These are phyloP conservation scores for Linhomoeus sp. DNA, from an alignment of 2,888 invertebrate species.

Conservation along the genomic window DNA sequence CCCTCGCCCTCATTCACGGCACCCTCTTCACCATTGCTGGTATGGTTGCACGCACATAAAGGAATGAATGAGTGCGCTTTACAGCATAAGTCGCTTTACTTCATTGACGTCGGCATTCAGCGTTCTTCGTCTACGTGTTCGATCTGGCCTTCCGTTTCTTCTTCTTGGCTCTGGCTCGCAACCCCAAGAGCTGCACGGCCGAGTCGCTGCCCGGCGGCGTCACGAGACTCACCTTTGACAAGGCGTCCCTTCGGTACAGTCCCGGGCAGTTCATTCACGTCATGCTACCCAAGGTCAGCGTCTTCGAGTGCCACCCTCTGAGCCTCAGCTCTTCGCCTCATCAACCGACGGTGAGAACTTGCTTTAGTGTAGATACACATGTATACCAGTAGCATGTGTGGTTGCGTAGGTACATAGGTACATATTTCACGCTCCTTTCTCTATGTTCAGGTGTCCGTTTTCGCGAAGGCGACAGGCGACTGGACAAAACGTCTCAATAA, in stretches of 20 bases:
- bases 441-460: slow-evolving; percentile 49
- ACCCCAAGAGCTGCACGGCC: neutral
- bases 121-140: neutral
- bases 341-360: too few relatives aligned
- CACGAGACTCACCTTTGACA: neutral
- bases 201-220: neutral
- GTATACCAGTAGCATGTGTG: too few relatives aligned
- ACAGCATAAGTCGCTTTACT: too few relatives aligned
- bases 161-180: neutral
- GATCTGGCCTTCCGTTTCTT: slow-evolving; percentile 1
- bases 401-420: too few relatives aligned
- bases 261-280: neutral
- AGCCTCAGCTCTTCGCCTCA: slow-evolving; percentile 1
- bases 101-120: too few relatives aligned
- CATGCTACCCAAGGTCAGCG: slow-evolving; percentile 2
- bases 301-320: slow-evolving; percentile 3
- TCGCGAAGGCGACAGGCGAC: slow-evolving; percentile 73
- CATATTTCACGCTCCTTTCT: too few relatives aligned
- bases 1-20: neutral
- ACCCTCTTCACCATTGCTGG: too few relatives aligned
- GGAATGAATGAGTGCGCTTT: too few relatives aligned
- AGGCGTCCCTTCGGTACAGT: neutral
- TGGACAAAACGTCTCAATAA: slow-evolving; percentile 73
- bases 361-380: too few relatives aligned
- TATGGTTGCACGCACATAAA: too few relatives aligned